A percentile compares a stretch with the other conserved stretches of the same genome.
Conservation (phyloP, 2,797 vertebrate genomes). For the Columba guinea region DNA sequence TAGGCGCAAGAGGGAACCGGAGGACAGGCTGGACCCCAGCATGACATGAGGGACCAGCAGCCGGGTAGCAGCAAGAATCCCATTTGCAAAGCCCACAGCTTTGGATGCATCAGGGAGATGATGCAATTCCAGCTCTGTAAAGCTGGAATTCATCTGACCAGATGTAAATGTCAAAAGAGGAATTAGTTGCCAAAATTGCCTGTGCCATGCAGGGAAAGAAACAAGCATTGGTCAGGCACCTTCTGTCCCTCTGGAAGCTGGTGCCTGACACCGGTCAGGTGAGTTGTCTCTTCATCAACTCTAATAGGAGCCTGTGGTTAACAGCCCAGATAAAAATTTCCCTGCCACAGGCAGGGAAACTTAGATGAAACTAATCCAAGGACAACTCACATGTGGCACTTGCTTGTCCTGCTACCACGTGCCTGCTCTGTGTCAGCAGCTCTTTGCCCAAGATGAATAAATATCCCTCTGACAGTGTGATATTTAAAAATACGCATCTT, state of each 20-base stretch:
- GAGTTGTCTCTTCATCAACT: background rate
- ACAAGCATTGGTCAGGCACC: background rate
- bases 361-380: background rate
- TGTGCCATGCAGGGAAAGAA: background rate
- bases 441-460: background rate
- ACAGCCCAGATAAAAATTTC: background rate
- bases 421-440: background rate
- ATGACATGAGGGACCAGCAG: background rate
- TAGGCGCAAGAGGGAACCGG: background rate
- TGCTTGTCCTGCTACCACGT: background rate
- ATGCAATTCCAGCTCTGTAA: background rate
- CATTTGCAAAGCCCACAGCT: background rate
- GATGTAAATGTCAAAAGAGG: background rate
- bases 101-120: background rate
- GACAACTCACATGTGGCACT: background rate
- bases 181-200: background rate
- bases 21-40: background rate
- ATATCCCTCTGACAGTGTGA: background rate
- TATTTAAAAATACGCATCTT: background rate
- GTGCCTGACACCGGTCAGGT: background rate
- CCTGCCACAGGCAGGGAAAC: background rate
- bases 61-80: background rate
- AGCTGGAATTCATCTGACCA: background rate
- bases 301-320: background rate
- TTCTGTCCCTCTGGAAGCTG: background rate